These are phyloP conservation scores for Campoletis sonorensis DNA, from an alignment of 1,140 invertebrate species.

Conservation along the genomic window DNA sequence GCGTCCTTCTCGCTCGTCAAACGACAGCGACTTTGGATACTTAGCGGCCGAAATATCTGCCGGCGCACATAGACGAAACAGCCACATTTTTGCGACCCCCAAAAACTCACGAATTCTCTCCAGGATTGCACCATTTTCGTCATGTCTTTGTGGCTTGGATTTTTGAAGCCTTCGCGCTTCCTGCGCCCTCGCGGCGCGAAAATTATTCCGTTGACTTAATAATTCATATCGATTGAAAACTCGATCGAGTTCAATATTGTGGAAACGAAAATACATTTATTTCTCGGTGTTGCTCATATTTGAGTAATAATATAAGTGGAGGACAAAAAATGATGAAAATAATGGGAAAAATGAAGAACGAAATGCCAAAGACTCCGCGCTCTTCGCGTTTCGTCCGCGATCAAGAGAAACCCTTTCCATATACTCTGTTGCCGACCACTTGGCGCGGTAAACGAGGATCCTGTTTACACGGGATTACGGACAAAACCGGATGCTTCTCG, in stretches of 20 bases:
- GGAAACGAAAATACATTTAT: background rate
- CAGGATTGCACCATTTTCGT: background rate
- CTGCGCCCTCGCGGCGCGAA: too few relatives aligned
- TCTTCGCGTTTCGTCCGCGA: constrained; percentile 27
- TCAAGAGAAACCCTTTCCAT: constrained; percentile 43
- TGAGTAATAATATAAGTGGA: constrained; percentile 24
- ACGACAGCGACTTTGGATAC: constrained; percentile 51
- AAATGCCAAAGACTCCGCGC: constrained; percentile 54
- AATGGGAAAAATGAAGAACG: constrained; percentile 51
- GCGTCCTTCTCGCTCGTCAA: constrained; percentile 63
- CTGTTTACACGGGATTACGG: constrained; percentile 66
- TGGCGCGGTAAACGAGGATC: constrained; percentile 64
- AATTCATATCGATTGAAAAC: too few relatives aligned
- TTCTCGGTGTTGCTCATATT: constrained; percentile 1
- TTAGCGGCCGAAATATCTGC: constrained; percentile 16
- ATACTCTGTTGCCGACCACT: constrained; percentile 51
- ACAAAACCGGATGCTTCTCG: constrained; percentile 59
- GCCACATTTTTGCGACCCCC: background rate
- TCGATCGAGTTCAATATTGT: too few relatives aligned
- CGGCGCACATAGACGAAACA: constrained; percentile 32
- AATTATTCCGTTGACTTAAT: too few relatives aligned
- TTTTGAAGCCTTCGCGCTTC: too few relatives aligned
- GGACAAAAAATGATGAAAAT: background rate
- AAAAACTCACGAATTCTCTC: background rate
- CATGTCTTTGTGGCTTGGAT: too few relatives aligned